Conservation (phyloP, 1,140 invertebrate species). For the Zaprionus tsacasi region DNA sequence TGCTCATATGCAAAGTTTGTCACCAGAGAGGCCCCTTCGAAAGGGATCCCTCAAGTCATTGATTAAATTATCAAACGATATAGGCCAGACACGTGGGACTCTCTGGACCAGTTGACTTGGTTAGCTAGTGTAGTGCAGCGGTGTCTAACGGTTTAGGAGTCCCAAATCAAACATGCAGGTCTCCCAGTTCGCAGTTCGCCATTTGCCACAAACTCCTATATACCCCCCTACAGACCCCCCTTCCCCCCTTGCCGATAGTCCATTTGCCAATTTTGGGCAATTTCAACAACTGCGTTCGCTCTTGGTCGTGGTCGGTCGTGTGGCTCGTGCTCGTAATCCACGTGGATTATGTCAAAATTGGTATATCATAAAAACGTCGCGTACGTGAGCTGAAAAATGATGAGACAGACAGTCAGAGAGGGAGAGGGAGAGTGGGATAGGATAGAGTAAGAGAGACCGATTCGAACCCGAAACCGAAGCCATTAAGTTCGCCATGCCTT, state of each 20-base stretch:
- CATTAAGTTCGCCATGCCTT: slow-evolving; percentile 49
- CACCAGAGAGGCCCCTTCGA: not conserved
- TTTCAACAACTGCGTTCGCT: slow-evolving; percentile 32
- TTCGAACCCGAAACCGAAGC: slow-evolving; percentile 44
- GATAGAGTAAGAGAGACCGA: slow-evolving; percentile 12
- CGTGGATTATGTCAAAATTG: slow-evolving; percentile 81
- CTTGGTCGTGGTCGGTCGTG: slow-evolving; percentile 19
- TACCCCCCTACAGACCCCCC: not conserved
- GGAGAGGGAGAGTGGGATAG: not conserved
- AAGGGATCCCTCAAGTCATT: slow-evolving; percentile 4
- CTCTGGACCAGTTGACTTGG: slow-evolving; percentile 5
- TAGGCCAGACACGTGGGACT: slow-evolving; percentile 21
- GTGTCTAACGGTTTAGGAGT: slow-evolving; percentile 14
- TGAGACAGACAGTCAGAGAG: slow-evolving; percentile 1
- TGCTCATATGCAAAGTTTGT: not conserved
- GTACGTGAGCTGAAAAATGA: slow-evolving; percentile 68
- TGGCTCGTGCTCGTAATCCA: slow-evolving; percentile 68
- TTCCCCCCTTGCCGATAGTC: not conserved
- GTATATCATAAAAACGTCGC: slow-evolving; percentile 82
- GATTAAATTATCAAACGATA: slow-evolving; percentile 17
- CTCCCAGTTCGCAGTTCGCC: not conserved
- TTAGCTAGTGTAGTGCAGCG: slow-evolving; percentile 5
- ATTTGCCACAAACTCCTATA: not conserved
- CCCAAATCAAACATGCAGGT: slow-evolving; percentile 35
- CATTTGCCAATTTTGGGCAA: slow-evolving; percentile 50